These are phyloP conservation scores for Lasioglossum lativentre DNA, from an alignment of 2,888 invertebrate species.

Conservation along the genomic window DNA sequence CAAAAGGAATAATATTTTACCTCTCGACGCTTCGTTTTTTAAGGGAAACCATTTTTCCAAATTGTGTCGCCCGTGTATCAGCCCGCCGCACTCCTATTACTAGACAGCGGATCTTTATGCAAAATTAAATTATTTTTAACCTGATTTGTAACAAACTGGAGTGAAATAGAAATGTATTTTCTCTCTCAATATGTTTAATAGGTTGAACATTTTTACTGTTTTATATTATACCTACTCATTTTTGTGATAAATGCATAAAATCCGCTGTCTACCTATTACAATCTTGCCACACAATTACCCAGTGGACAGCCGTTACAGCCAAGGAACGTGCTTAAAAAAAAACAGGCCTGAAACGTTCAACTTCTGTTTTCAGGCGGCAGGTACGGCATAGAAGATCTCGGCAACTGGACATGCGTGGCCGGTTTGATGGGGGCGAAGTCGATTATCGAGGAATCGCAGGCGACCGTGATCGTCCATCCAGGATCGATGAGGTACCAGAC, in stretches of 20 bases:
- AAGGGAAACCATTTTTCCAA: not conserved
- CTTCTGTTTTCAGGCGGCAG: not conserved
- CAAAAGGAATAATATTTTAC: not conserved
- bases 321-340: not conserved
- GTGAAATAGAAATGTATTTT: no score
- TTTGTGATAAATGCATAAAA: no score
- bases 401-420: conserved; percentile 17
- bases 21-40: not conserved
- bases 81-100: not conserved
- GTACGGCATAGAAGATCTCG: not conserved
- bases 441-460: not conserved
- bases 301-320: not conserved
- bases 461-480: not conserved
- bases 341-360: not conserved
- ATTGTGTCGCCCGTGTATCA: not conserved
- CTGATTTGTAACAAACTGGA: no score
- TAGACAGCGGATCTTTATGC: no score
- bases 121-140: no score
- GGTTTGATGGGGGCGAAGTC: not conserved
- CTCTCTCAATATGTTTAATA: no score
- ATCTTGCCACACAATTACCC: not conserved
- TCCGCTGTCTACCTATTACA: no score
- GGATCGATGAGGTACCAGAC: not conserved
- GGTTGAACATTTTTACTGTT: no score
- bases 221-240: no score